Conservation (phyloP, 2,113 vertebrate species). For the Microtus montanus region DNA sequence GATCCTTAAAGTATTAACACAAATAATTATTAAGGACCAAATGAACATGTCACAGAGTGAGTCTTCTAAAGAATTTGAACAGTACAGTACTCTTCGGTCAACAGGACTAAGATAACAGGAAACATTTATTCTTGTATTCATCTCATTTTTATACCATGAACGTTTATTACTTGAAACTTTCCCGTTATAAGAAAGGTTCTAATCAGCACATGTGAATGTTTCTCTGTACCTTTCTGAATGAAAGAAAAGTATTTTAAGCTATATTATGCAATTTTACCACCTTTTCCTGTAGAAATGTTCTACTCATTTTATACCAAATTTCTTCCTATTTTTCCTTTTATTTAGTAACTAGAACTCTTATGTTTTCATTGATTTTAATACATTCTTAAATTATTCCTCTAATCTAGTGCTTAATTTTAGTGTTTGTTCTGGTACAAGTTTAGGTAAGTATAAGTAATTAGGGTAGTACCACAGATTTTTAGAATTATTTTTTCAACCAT, state of each 20-base stretch:
- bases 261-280: not conserved
- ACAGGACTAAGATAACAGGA: not conserved
- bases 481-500: not conserved
- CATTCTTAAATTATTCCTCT: not conserved
- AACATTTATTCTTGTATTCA: not conserved
- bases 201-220: not conserved
- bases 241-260: not conserved
- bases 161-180: not conserved
- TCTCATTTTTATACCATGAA: not conserved
- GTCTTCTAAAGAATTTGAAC: not conserved
- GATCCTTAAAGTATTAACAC: not conserved
- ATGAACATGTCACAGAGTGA: not conserved
- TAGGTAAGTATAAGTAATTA: not conserved
- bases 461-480: not conserved
- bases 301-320: not conserved
- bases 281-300: not conserved
- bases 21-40: not conserved
- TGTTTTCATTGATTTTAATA: not conserved
- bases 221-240: not conserved
- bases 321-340: not conserved
- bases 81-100: not conserved
- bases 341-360: not conserved
- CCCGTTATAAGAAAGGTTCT: not conserved
- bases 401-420: not conserved
- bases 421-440: not conserved